Evolutionary conservation across 2,113 vertebrate genomes (phyloP).

Genomic region (Brachypteracias leptosomus): DNA sequence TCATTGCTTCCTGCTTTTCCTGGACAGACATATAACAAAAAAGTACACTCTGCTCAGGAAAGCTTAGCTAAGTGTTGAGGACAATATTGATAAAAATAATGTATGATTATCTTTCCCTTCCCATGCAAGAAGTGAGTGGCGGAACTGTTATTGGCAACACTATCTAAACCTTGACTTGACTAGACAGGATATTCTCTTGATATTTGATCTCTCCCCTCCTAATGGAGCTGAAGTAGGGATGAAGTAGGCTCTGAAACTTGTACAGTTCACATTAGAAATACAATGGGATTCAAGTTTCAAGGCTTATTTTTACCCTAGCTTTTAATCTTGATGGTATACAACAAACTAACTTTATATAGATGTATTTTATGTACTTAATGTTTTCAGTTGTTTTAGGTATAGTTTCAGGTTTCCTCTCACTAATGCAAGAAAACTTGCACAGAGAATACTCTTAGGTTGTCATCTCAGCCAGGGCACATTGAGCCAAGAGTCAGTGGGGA

Average conservation of each 20-base stretch:
- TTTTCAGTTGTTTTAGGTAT: neutral
- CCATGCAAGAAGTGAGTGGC: neutral
- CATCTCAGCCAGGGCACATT: rapidly evolving
- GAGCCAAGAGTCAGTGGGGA: neutral
- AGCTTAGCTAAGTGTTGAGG: neutral
- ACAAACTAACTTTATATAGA: neutral
- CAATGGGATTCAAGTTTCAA: neutral
- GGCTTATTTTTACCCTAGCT: neutral
- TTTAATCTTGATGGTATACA: neutral
- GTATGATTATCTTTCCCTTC: neutral
- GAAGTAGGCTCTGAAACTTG: neutral
- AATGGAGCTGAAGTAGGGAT: neutral
- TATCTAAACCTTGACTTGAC: neutral
- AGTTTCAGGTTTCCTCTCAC: neutral
- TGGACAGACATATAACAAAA: neutral
- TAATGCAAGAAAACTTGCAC: neutral
- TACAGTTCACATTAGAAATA: neutral
- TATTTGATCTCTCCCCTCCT: neutral
- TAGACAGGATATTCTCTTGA: neutral
- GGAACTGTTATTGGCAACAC: neutral
- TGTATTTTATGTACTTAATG: neutral
- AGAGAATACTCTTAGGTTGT: neutral
- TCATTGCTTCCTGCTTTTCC: neutral
- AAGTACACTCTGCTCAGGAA: rapidly evolving
- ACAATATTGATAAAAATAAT: neutral